Evolutionary conservation across 2,888 invertebrate genomes (phyloP), one percentile per base, ranked within the genome.

Genomic region (Macropis europaea): DNA sequence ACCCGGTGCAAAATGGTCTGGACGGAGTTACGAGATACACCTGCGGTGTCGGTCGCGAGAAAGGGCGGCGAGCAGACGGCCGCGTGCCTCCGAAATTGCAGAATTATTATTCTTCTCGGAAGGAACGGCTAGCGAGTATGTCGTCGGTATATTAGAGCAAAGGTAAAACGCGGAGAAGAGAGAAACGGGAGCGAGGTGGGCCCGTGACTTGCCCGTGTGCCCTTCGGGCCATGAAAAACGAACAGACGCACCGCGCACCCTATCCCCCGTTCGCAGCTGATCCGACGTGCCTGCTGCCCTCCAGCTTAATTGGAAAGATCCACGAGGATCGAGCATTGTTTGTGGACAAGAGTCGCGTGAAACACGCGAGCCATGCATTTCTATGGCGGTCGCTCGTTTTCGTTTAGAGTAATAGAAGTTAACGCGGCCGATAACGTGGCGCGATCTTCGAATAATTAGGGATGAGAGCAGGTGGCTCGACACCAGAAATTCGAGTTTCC

Each of bases 1-100:
- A 22, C 24, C 34, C 36, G 64, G 68, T 72, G 90, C 91, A 90
- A 90, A 89, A 86, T 87, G 88, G 90, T 89, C 90, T 43, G 57
- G 43, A 7, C 11, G 48, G 38, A 11, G 45, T 19, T 57, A 72
- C 52, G 76, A n/a, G n/a, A n/a, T 81, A 80, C 86, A 84, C 84
- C 85, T 85, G 84, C 84, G 66, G 75, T 78, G 83, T 83, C 78
- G 77, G 79, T 67, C 57, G 73, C 71, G 73, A 72, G 71, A 77
- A 82, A 79, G 22, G 13, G 28, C 19, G 15, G 9, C 26, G 2
- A 15, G 15, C 28, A 22, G 11, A 74, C 32, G 22, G 42, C 77
- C 75, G 79, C 79, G 77, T 72, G 81, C 66, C 82, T 63, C 67
- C 79, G 61, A 86, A 82, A 84, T 85, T 81, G 82, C 80, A 50